These are phyloP conservation scores for Chlorospingus semifuscus DNA, from an alignment of 2,797 vertebrate genomes.

Conservation along the genomic window DNA sequence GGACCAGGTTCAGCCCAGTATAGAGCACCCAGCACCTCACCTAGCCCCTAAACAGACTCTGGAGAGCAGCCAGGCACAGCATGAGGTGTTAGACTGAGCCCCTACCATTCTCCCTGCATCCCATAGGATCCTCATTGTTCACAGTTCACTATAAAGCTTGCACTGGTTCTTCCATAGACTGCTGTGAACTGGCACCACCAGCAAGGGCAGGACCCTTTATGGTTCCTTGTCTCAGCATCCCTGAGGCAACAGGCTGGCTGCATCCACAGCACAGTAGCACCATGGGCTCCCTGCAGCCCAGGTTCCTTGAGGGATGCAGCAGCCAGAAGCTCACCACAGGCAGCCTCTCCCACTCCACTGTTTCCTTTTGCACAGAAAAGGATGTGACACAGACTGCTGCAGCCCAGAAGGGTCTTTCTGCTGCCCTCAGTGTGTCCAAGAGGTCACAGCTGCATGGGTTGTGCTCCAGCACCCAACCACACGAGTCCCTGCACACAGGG, in stretches of 20 bases:
- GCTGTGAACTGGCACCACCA: neutral
- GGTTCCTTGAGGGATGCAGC: neutral
- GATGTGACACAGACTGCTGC: neutral
- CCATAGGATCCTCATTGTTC: rapidly evolving
- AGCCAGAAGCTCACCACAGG: neutral
- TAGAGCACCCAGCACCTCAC: neutral
- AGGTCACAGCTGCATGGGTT: neutral
- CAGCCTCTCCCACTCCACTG: neutral
- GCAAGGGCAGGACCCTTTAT: neutral
- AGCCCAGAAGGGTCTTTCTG: neutral
- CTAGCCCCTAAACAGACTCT: neutral
- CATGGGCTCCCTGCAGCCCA: neutral
- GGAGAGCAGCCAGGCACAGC: neutral
- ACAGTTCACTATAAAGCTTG: neutral
- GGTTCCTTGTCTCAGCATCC: neutral
- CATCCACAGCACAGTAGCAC: neutral
- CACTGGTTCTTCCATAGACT: neutral
- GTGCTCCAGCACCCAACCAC: neutral
- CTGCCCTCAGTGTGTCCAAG: neutral
- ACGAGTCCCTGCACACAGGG: rapidly evolving
- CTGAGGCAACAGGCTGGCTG: neutral
- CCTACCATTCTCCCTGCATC: neutral
- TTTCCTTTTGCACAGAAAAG: neutral
- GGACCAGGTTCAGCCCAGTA: neutral
- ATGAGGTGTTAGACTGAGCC: neutral